Conservation (phyloP, 2,797 vertebrate species). For the Ctenopoma kingsleyae region DNA sequence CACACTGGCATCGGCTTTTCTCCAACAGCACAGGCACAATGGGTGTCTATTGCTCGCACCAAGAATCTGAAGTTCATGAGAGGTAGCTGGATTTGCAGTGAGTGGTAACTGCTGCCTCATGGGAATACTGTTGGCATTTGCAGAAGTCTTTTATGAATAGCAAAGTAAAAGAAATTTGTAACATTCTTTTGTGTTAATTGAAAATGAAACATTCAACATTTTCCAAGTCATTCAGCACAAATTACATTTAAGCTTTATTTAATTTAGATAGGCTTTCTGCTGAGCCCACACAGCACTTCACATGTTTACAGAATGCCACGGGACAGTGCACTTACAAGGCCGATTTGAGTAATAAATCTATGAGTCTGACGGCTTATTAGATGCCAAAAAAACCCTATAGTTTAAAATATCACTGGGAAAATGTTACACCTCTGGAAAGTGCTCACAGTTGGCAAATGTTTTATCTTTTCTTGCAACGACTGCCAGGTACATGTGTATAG, state of each 20-base stretch:
- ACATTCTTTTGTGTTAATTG: conserved; percentile 10
- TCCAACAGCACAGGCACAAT: conserved; percentile 7
- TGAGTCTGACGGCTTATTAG: not conserved
- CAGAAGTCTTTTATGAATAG: not conserved
- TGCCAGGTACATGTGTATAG: not conserved
- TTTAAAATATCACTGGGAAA: not conserved
- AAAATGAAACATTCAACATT: conserved; percentile 12
- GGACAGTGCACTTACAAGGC: not conserved
- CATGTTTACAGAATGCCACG: conserved; percentile 12
- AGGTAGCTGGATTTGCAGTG: not conserved
- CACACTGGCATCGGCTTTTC: conserved; percentile 25
- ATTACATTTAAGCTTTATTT: conserved; percentile 33
- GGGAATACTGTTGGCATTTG: not conserved
- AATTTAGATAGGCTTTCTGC: conserved; percentile 16
- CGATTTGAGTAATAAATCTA: not conserved
- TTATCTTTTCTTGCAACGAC: not conserved
- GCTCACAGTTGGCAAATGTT: not conserved
- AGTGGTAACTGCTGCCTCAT: conserved; percentile 1
- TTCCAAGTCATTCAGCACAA: conserved; percentile 22
- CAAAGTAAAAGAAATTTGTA: not conserved
- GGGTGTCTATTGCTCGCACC: conserved; percentile 4
- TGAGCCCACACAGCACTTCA: conserved; percentile 5
- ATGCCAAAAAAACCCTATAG: not conserved
- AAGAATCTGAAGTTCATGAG: conserved; percentile 13
- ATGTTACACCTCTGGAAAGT: not conserved